A percentile compares a stretch with the other conserved stretches of the same genome.
These are phyloP conservation scores for Platycheirus rosarum DNA, from an alignment of 2,888 invertebrate genomes.

Conservation along the genomic window DNA sequence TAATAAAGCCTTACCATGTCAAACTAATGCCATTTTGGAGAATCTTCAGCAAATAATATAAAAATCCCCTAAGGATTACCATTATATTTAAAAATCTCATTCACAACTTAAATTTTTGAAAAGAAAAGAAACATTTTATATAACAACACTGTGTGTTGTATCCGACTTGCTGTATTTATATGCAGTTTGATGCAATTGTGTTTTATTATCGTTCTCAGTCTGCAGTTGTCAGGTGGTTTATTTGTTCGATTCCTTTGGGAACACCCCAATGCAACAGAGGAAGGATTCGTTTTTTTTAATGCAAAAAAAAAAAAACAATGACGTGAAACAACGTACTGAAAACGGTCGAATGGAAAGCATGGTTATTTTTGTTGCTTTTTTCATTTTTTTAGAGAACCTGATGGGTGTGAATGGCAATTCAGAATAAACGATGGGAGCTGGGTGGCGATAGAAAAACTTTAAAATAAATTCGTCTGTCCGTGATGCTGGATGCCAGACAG, in stretches of 20 bases:
- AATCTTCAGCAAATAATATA: too few relatives aligned
- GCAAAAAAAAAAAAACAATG: slow-evolving; percentile 24
- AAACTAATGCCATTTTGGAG: too few relatives aligned
- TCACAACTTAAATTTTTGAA: too few relatives aligned
- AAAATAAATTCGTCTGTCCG: slow-evolving; percentile 54
- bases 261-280: slow-evolving; percentile 63
- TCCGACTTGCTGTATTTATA: not conserved
- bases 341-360: slow-evolving; percentile 15
- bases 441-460: slow-evolving; percentile 31
- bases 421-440: too few relatives aligned
- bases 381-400: slow-evolving; percentile 1
- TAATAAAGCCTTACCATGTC: too few relatives aligned
- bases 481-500: slow-evolving; percentile 3
- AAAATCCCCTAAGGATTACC: too few relatives aligned
- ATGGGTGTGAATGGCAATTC: slow-evolving; percentile 8
- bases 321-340: slow-evolving; percentile 15
- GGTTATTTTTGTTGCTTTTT: too few relatives aligned
- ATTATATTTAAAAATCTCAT: too few relatives aligned
- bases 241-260: slow-evolving; percentile 62
- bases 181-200: slow-evolving; percentile 38
- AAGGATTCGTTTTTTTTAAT: slow-evolving; percentile 29
- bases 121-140: not conserved
- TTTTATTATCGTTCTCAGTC: slow-evolving; percentile 8
- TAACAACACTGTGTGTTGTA: not conserved
- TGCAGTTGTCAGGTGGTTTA: slow-evolving; percentile 64